Base-by-base conservation (phyloP, 1,140 invertebrate species). In the Choristoneura fumiferana region DNA sequence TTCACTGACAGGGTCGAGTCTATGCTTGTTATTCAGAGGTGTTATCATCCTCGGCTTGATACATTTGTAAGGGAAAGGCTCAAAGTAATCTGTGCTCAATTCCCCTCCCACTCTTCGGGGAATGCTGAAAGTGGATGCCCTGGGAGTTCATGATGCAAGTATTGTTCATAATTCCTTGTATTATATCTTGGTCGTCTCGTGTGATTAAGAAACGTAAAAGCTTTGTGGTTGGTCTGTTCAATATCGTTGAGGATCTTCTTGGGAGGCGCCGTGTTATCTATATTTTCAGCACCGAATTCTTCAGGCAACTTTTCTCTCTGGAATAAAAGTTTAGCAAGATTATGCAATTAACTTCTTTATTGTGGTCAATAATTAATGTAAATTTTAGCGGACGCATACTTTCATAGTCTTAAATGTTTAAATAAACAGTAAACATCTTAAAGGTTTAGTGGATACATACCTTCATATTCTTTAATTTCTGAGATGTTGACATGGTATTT, bases 81-180 rank as follows among this genome's bases (percentile, higher is more conserved):
- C 76, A 71, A 86, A 87, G 56, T 75, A 84, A 35, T 70, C 65
- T 0, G 67, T 57, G 15, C 72, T 63, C 0, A 87, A 57, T 74
- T 71, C 10, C 86, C 86, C 55, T 86, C 73, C 79, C 81, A 89
- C 17, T 84, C 77, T 4, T 83, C 72, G 56, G 61, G 70, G 29
- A 84, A 84, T 38, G 64, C 57, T 35, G 80, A 79, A n/a, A 88
- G 45, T 0, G 81, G 75, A 45, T 87, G 72, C 4, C 81, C 77
- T 2, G 81, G 75, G 0, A 79, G 29, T 13, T 58, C 55, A 53
- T 56, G 79, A 55, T 88, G 85, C 17, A 64, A 65, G 34, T 66
- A 63, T 1, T 60, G 38, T 8, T 63, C 49, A 9, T 56, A 10
- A 10, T 53, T 63, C 14, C 37, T 37, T 15, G 55, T 63, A 4